phyloP scores from a whole-genome alignment of 2,797 vertebrate genomes.

The Vireo griseus region DNA sequence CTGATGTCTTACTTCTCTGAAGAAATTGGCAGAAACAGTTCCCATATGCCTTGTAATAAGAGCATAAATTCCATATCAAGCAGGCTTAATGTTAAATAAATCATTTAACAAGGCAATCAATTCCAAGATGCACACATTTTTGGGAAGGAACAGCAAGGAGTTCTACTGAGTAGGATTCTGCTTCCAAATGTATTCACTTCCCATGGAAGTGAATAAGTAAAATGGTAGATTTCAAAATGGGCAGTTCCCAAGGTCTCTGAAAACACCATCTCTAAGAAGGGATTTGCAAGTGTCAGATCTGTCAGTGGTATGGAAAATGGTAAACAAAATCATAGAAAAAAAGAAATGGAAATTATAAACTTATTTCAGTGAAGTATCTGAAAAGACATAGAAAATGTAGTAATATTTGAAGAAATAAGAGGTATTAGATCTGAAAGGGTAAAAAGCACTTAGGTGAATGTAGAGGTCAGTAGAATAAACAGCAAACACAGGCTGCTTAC shows the following conservation, averaged over 20 bases:
- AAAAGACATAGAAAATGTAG: not conserved
- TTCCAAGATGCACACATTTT: not conserved
- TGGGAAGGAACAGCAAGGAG: not conserved
- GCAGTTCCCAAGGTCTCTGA: not conserved
- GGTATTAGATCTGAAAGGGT: not conserved
- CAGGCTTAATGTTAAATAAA: not conserved
- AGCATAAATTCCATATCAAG: not conserved
- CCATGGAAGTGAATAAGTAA: not conserved
- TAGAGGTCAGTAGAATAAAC: not conserved
- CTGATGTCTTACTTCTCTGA: not conserved
- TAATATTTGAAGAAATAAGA: not conserved
- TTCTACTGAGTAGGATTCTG: not conserved
- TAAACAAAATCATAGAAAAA: not conserved
- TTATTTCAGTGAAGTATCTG: not conserved
- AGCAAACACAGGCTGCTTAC: not conserved
- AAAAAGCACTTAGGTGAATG: not conserved
- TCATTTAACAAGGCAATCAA: not conserved
- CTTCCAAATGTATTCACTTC: not conserved
- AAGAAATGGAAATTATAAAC: not conserved
- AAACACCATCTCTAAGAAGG: not conserved
- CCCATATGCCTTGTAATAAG: not conserved
- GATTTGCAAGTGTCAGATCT: not conserved
- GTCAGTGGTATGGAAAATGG: not conserved
- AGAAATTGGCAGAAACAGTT: not conserved
- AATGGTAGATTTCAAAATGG: not conserved